Evolutionary conservation across 37 sponge, comb jelly and placozoan species (phyloP), one percentile per base, ranked within the genome.

Genomic region (Ephydatia muelleri): DNA sequence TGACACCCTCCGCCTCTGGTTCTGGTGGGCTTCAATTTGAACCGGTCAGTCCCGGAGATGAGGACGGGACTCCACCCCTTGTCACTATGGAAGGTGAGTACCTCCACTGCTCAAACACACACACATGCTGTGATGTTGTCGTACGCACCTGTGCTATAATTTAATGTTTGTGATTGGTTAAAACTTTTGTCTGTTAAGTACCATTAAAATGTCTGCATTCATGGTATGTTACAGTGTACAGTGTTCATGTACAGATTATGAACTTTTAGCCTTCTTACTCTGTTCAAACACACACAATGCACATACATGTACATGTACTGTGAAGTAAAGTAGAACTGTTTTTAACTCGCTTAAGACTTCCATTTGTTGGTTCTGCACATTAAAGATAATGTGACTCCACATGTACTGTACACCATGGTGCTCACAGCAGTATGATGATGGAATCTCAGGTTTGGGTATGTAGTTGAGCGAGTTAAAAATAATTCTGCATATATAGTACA

Each of bases 21-120:
- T 43, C 43, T 43, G 43, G 43, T 80, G 69, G 37, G 23, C 36
- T 75, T 5, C 75, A 83, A 29, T 83, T 83, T 75, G 84, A 83
- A 35, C 84, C 84, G 2, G 84, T 83, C 37, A 83, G 84, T 19
- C 84, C 84, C 4, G 84, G 75, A 22, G 84, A 83, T 26, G 76
- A 65, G 49, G 75, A 83, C 38, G 65, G 75, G 31, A 74, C 84
- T 23, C 75, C 75, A 1, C 65, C 43, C 13, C 36, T 65, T 4
- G 49, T 13, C n/a, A 78, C 12, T 14, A 12, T 69, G 39, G 82
- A 83, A 72, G 76, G 76, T 83, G 47, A 27, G 77, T 33, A 34
- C 5, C 9, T 29, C 23, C 32, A 29, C 3, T 3, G 5, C 5
- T 6, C 36, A 14, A 25, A 79, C 12, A 48, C 79, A 32, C 47